Base-by-base conservation (phyloP, 2,113 vertebrate genomes). In the Glareola pratincola region DNA sequence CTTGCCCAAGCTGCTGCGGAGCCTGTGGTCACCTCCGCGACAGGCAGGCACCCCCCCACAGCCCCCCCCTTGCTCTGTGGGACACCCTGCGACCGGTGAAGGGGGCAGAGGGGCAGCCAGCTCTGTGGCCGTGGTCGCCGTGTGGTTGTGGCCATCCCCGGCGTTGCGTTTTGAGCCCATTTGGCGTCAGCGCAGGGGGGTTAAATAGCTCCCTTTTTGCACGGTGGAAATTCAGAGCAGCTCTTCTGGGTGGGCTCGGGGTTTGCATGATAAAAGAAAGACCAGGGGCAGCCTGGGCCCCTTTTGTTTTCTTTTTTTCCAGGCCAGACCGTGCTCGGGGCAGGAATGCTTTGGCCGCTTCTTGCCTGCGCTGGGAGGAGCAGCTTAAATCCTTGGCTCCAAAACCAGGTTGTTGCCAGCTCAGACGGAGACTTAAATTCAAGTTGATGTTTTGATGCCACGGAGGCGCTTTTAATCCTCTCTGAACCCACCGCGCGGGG, bases 201-300 rank as follows among this genome's bases (percentile, higher is more conserved):
- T 32, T 32, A 67, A 92, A 62, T 10, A 36, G 34, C 19, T 66
- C 30, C 34, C 82, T 27, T 32, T 24, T 32, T 24, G 37, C 8
- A 2, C 1, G 43, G 66, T 5, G 34, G 23, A 74, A 81, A 96
- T 87, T 77, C 86, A 78, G 51, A 64, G 69, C 84, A 22, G 76
- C 60, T 87, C 56, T 83, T 67, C 90, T 75, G 93, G 73, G 64
- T 89, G 96, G 89, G 91, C 80, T 94, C 15, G 0, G 37, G 21
- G 96, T 97, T 96, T 97, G 91, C 96, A 97, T 95, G 77, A 96
- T 30, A 97, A 96, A 95, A 82, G 94, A 82, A 63, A 24, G 66
- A 93, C 67, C 81, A 79, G 86, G 66, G 71, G 78, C 78, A 92
- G 90, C 41, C 90, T 51, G 88, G 85, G 94, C 50, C 37, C 78